A percentile compares a stretch with the other conserved stretches of the same genome.
Conservation (phyloP, 2,888 invertebrate species). For the Pseudoips prasinana region DNA sequence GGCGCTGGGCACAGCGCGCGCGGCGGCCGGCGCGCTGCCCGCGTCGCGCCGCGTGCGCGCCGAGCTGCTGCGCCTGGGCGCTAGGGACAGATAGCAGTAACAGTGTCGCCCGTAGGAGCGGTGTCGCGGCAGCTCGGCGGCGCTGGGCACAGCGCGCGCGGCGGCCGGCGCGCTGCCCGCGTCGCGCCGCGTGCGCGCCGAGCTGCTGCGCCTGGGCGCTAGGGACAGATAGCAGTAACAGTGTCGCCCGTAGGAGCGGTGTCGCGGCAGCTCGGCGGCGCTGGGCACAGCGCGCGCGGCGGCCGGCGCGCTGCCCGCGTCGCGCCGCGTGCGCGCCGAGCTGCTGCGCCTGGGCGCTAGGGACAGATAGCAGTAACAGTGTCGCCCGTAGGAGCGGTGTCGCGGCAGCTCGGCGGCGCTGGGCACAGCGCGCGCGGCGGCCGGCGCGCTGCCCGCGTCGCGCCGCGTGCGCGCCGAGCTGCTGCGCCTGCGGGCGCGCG, state of each 20-base stretch:
- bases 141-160: constrained; percentile 28
- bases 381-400: constrained; percentile 49
- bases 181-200: too few species aligned
- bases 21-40: too few species aligned
- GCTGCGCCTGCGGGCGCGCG: constrained; percentile 31
- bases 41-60: too few species aligned
- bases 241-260: too few species aligned
- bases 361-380: too few species aligned
- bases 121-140: constrained; percentile 29
- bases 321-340: neutral
- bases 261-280: neutral
- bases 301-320: too few species aligned
- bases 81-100: too few species aligned
- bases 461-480: constrained; percentile 24
- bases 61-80: constrained; percentile 29
- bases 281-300: neutral
- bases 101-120: too few species aligned
- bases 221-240: too few species aligned
- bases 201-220: too few species aligned
- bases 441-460: constrained; percentile 16
- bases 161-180: constrained; percentile 24
- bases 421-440: constrained; percentile 30
- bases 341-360: too few species aligned
- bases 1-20: too few species aligned
- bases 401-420: constrained; percentile 28